Conservation (phyloP, 2,797 vertebrate species). For the Lithobates pipiens region DNA sequence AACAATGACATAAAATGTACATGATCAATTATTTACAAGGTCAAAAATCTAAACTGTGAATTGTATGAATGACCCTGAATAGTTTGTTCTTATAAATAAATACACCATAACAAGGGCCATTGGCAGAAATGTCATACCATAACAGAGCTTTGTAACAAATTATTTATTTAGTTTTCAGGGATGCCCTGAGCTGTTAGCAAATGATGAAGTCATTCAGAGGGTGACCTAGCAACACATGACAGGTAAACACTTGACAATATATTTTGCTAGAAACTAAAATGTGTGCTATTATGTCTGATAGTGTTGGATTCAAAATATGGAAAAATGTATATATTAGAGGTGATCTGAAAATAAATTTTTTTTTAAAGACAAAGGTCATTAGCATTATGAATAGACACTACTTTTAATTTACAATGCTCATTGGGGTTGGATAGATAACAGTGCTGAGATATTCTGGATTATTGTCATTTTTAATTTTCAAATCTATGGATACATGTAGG, state of each 20-base stretch:
- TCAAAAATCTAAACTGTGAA: slow-evolving; percentile 37
- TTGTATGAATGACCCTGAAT: slow-evolving; percentile 37
- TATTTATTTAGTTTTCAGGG: slow-evolving; percentile 50
- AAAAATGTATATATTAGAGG: not conserved
- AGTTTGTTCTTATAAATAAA: slow-evolving; percentile 55
- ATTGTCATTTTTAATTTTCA: too few relatives aligned
- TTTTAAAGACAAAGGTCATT: too few relatives aligned
- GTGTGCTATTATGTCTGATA: not conserved
- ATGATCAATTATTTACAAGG: slow-evolving; percentile 39
- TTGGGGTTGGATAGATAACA: too few relatives aligned
- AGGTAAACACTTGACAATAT: slow-evolving; percentile 30
- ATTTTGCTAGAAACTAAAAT: slow-evolving; percentile 3
- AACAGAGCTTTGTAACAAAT: slow-evolving; percentile 55
- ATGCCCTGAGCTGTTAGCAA: slow-evolving; percentile 50
- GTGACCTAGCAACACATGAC: slow-evolving; percentile 28
- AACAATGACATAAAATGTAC: slow-evolving; percentile 4
- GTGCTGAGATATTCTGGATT: too few relatives aligned
- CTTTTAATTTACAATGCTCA: too few relatives aligned
- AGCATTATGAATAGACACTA: too few relatives aligned
- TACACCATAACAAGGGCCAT: slow-evolving; percentile 49
- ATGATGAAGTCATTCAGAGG: slow-evolving; percentile 53
- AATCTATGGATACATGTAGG: too few relatives aligned
- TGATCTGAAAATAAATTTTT: not conserved
- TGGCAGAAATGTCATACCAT: slow-evolving; percentile 40
- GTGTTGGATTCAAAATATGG: not conserved